A percentile compares a stretch with the other conserved stretches of the same genome.
phyloP scores from a whole-genome alignment of 2,113 vertebrate genomes.

The Ginglymostoma cirratum region DNA sequence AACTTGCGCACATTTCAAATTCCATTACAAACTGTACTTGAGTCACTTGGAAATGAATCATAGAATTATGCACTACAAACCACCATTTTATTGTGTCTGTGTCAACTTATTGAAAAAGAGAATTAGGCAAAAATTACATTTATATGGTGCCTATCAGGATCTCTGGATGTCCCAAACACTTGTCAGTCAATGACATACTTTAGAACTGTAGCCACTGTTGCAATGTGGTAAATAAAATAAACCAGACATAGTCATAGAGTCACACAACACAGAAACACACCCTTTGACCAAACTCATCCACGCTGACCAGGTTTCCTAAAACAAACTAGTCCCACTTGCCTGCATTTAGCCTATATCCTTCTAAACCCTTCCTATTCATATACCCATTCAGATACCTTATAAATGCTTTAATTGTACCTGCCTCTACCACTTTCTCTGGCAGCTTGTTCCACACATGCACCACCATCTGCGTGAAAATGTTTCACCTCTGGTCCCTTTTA shows the following conservation, averaged over 20 bases:
- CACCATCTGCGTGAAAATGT: too few species aligned
- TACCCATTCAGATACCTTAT: too few species aligned
- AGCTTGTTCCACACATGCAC: too few species aligned
- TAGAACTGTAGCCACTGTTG: neutral
- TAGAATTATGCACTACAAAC: neutral
- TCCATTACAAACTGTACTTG: neutral
- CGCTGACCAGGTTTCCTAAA: too few species aligned
- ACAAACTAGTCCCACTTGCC: too few species aligned
- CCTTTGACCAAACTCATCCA: too few species aligned
- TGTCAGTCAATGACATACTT: neutral
- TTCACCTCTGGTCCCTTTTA: too few species aligned
- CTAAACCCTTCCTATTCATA: too few species aligned
- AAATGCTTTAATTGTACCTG: too few species aligned
- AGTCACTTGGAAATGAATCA: neutral
- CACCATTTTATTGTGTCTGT: neutral
- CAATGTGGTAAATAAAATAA: neutral
- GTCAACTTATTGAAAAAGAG: neutral
- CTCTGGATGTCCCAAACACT: neutral
- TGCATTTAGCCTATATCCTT: too few species aligned
- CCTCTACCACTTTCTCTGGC: too few species aligned
- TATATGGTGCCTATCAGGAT: neutral
- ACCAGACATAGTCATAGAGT: neutral
- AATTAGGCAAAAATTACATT: neutral
- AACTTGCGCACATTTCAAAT: neutral
- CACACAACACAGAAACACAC: too few species aligned